Percentiles rank a stretch among this genome's conserved stretches.
These are phyloP conservation scores for Bradynema listronoti DNA, from an alignment of 1,140 invertebrate species.

Conservation along the genomic window DNA sequence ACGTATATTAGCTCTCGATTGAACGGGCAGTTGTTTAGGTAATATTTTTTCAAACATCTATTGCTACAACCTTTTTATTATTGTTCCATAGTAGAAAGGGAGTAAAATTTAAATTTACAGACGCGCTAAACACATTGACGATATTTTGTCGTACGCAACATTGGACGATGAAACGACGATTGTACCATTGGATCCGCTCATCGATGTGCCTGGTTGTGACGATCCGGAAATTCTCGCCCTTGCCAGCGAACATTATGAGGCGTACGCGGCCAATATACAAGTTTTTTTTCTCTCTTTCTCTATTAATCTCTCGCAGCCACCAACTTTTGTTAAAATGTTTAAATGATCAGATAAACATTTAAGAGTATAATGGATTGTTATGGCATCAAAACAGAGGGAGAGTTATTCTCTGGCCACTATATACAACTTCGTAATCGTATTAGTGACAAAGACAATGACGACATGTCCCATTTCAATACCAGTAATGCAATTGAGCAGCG, in stretches of 20 bases:
- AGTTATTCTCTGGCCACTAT: slow-evolving; percentile 39
- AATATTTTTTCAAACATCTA: not conserved
- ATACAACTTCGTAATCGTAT: slow-evolving; percentile 30
- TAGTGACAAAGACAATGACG: slow-evolving; percentile 39
- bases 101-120: too few relatives aligned
- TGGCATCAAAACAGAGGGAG: slow-evolving; percentile 47
- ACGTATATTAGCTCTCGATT: slow-evolving; percentile 44
- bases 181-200: slow-evolving; percentile 18
- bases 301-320: not conserved
- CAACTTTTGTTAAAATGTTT: too few relatives aligned
- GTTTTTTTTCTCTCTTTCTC: slow-evolving; percentile 1
- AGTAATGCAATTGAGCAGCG: slow-evolving; percentile 35
- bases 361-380: slow-evolving; percentile 49
- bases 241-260: slow-evolving; percentile 30
- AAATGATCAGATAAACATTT: too few relatives aligned
- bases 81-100: too few relatives aligned
- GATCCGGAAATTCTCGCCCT: slow-evolving; percentile 12
- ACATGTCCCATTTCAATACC: slow-evolving; percentile 37
- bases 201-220: slow-evolving; percentile 7
- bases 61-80: not conserved
- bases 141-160: slow-evolving; percentile 30
- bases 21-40: slow-evolving; percentile 50
- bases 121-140: slow-evolving; percentile 41
- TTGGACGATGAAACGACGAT: slow-evolving; percentile 19
- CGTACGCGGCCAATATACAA: slow-evolving; percentile 29